phyloP scores from a whole-genome alignment of 2,113 vertebrate species.

The Upupa epops region DNA sequence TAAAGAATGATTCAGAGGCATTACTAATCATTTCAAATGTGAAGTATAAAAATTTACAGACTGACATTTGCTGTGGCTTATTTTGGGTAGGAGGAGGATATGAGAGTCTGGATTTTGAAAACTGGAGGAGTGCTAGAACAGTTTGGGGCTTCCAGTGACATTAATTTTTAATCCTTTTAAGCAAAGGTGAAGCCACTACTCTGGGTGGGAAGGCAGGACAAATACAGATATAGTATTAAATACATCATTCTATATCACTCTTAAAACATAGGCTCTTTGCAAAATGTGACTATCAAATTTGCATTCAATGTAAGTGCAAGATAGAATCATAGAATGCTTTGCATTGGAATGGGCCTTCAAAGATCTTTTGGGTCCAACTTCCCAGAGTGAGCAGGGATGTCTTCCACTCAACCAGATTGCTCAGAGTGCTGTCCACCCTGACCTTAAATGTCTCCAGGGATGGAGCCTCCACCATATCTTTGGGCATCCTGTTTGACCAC shows the following conservation, averaged over 20 bases:
- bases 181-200: neutral
- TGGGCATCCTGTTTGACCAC: too few relatives aligned
- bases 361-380: too few relatives aligned
- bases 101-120: slow-evolving; percentile 38
- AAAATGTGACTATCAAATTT: neutral
- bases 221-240: neutral
- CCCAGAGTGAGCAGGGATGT: too few relatives aligned
- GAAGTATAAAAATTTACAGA: slow-evolving; percentile 9
- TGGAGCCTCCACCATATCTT: too few relatives aligned
- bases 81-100: slow-evolving; percentile 25
- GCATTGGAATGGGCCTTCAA: too few relatives aligned
- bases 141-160: neutral
- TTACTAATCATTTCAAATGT: slow-evolving; percentile 37
- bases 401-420: too few relatives aligned
- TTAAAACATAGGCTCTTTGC: neutral
- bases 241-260: neutral
- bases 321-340: neutral
- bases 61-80: slow-evolving; percentile 29
- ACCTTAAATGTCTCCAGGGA: too few relatives aligned
- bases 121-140: slow-evolving; percentile 7
- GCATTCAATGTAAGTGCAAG: neutral
- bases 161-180: neutral
- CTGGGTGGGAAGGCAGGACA: neutral
- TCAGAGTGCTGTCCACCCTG: too few relatives aligned
- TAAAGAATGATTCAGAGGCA: slow-evolving; percentile 41